These are phyloP conservation scores for Trichopoda pennipes DNA, from an alignment of 2,888 invertebrate genomes.

Conservation along the genomic window DNA sequence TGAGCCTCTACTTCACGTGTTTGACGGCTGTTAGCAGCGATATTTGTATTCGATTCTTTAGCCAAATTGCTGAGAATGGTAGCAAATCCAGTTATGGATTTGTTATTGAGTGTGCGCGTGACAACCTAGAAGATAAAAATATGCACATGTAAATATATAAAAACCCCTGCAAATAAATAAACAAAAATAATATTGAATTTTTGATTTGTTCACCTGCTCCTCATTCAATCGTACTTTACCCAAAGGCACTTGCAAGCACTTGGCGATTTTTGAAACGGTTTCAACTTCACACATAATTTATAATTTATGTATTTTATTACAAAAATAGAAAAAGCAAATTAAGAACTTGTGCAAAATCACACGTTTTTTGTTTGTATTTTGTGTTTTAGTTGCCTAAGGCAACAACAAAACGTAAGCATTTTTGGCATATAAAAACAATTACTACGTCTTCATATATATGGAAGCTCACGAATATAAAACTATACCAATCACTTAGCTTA, in stretches of 20 bases:
- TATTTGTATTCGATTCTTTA: constrained; percentile 79
- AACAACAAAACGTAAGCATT: neutral
- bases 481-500: too few relatives aligned
- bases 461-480: neutral
- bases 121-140: constrained; percentile 80
- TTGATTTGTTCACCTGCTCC: constrained; percentile 79
- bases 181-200: too few relatives aligned
- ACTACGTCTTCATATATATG: neutral
- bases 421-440: neutral
- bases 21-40: constrained; percentile 74
- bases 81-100: constrained; percentile 82
- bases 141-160: neutral
- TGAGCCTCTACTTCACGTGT: constrained; percentile 81
- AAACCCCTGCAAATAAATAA: neutral
- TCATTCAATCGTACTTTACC: constrained; percentile 83
- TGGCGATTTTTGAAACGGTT: constrained; percentile 82
- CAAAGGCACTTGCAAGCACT: constrained; percentile 82
- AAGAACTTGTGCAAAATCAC: neutral
- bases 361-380: neutral
- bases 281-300: constrained; percentile 78
- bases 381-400: too few relatives aligned
- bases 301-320: neutral
- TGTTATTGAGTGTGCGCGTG: constrained; percentile 81
- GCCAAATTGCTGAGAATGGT: constrained; percentile 82
- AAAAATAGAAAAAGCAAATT: neutral